phyloP scores from a whole-genome alignment of 2,888 invertebrate genomes.

The Tineola bisselliella region DNA sequence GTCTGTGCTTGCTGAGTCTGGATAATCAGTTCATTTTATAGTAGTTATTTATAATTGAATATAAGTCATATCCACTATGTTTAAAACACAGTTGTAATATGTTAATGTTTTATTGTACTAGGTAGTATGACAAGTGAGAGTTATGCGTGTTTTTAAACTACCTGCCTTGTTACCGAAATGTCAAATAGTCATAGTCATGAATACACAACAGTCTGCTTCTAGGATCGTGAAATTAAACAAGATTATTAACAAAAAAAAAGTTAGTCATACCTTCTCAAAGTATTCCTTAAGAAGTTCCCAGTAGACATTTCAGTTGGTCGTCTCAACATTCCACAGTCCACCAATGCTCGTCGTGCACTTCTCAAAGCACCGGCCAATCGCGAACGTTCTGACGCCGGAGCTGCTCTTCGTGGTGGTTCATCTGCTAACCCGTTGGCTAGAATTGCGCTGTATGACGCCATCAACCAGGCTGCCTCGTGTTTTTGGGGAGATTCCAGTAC shows the following conservation, averaged over 20 bases:
- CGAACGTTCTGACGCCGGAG: conserved; percentile 89
- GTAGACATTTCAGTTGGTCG: conserved; percentile 81
- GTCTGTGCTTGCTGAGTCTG: conserved; percentile 80
- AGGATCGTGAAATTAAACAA: background rate
- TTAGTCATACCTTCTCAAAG: conserved; percentile 78
- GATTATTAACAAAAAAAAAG: background rate
- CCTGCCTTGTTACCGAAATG: too few species aligned
- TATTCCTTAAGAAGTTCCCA: conserved; percentile 89
- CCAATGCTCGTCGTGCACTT: conserved; percentile 81
- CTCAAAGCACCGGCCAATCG: conserved; percentile 88
- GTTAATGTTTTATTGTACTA: too few species aligned
- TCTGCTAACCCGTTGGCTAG: conserved; percentile 85
- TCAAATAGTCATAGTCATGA: too few species aligned
- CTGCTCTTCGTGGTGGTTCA: conserved; percentile 62
- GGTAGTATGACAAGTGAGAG: too few species aligned
- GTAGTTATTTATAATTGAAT: too few species aligned
- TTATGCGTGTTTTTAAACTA: too few species aligned
- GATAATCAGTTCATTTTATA: too few species aligned
- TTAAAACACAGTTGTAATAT: too few species aligned
- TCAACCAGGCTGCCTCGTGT: conserved; percentile 90
- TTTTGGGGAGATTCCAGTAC: conserved; percentile 92
- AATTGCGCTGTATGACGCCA: conserved; percentile 89
- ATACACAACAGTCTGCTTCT: too few species aligned
- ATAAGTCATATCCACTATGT: too few species aligned
- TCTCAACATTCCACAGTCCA: conserved; percentile 83